Base-by-base conservation (phyloP, 2,797 vertebrate genomes). In the Forpus xanthops region DNA sequence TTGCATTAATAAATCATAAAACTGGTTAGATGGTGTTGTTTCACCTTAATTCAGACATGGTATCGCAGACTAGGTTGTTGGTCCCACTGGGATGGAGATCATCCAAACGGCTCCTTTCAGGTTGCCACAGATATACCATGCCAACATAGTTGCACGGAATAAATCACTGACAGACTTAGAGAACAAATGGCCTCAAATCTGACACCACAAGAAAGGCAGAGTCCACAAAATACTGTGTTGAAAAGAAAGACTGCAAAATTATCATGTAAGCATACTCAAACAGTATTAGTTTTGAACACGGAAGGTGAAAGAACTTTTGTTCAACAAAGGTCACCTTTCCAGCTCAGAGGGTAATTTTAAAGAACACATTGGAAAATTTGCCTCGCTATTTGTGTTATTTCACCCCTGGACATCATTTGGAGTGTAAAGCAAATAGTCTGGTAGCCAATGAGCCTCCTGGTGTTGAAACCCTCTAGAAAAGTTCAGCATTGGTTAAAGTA, bases 271-370 rank as follows among this genome's bases (percentile, higher is more conserved):
- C 14, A 6, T 39, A 49, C 81, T 92, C 85, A 94, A 85, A 94
- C 42, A 87, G 93, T 97, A 97, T 96, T 96, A 96, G 95, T 96
- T 96, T 96, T 93, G 92, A 96, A 94, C 92, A 66, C 68, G 42
- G 84, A 95, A 96, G 92, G 97, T 96, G 89, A 98, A 97, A 97
- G 96, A 97, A 97, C 95, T 93, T 96, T 98, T 98, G 96, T 97
- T 97, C 96, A 92, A 92, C 83, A 79, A 95, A 95, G 93, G 97
- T 96, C 97, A 93, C 44, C 95, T 73, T 96, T 88, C 75, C 55
- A 64, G 76, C 62, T 87, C 67, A 35, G 85, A 47, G 68, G 87
- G 86, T 74, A 88, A 68, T 86, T 87, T 85, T 95, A 93, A 95
- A 91, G 93, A 95, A 82, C 95, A 95, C 82, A 75, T 66, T 96